These are phyloP conservation scores for Drosophila mettleri DNA, from an alignment of 2,888 invertebrate species.

Conservation along the genomic window DNA sequence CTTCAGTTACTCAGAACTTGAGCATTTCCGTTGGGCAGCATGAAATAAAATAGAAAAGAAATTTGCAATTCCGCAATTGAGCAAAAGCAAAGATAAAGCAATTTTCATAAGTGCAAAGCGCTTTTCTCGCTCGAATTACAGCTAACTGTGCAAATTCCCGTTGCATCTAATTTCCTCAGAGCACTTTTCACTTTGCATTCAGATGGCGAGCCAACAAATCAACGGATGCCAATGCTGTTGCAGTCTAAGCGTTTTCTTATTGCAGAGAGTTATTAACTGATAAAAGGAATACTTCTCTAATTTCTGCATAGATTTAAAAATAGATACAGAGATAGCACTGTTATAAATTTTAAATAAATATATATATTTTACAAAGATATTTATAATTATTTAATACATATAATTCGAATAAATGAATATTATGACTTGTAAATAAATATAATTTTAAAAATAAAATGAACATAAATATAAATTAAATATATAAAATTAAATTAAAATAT, in stretches of 20 bases:
- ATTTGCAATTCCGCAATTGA: slow-evolving; percentile 47
- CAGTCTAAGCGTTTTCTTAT: neutral
- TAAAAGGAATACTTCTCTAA: neutral
- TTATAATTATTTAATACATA: too few relatives aligned
- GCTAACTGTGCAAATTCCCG: slow-evolving; percentile 50
- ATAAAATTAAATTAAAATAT: too few relatives aligned
- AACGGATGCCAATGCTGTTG: neutral
- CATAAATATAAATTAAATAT: too few relatives aligned
- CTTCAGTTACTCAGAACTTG: slow-evolving; percentile 27
- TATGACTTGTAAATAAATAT: too few relatives aligned
- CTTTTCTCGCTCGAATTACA: slow-evolving; percentile 35
- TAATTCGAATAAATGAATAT: too few relatives aligned
- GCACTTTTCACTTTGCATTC: slow-evolving; percentile 9
- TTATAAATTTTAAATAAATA: neutral
- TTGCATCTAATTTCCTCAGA: slow-evolving; percentile 28
- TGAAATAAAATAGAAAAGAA: slow-evolving; percentile 26
- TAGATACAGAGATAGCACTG: neutral
- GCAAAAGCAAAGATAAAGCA: slow-evolving; percentile 26
- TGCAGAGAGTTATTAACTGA: neutral
- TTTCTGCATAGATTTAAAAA: too few relatives aligned
- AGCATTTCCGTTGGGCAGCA: slow-evolving; percentile 55
- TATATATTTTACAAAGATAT: too few relatives aligned
- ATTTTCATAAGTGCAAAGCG: slow-evolving; percentile 50
- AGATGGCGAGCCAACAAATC: neutral
- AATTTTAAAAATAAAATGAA: too few relatives aligned